Evolutionary conservation across 64 coral and sea anemone species (phyloP).

Genomic region (Montipora capricornis): DNA sequence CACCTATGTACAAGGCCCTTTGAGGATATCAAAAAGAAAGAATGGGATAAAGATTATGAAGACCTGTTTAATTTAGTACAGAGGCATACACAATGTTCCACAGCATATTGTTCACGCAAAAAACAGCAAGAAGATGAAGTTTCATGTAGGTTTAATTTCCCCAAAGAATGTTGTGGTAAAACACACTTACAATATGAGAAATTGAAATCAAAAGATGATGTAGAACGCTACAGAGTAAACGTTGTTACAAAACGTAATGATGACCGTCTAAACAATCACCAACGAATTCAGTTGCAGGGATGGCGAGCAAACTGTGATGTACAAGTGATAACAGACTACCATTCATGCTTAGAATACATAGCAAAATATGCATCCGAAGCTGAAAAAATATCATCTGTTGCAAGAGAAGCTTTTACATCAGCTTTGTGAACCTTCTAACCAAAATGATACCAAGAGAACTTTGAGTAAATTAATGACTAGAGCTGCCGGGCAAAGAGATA

Average conservation of each 20-base stretch:
- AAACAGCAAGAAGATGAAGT: slow-evolving; percentile 4
- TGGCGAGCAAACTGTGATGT: slow-evolving; percentile 30
- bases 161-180: background rate
- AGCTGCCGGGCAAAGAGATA: slow-evolving; percentile 53
- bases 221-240: background rate
- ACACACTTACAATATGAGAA: slow-evolving; percentile 23
- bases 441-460: background rate
- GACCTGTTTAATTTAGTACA: slow-evolving; percentile 66
- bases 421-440: background rate
- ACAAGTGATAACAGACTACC: slow-evolving; percentile 22
- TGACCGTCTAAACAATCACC: slow-evolving; percentile 15
- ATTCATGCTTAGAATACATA: slow-evolving; percentile 19
- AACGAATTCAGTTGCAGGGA: slow-evolving; percentile 4
- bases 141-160: slow-evolving; percentile 24
- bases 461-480: slow-evolving; percentile 43
- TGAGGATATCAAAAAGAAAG: too few relatives aligned
- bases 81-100: slow-evolving; percentile 52
- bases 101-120: background rate
- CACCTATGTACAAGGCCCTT: too few relatives aligned
- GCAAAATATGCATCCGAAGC: slow-evolving; percentile 33
- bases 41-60: slow-evolving; percentile 26
- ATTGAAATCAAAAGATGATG: slow-evolving; percentile 24
- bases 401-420: background rate
- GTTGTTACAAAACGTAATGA: slow-evolving; percentile 50
- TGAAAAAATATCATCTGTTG: slow-evolving; percentile 52